Conservation (phyloP, 37 sponge, comb jelly and placozoan genomes). For the Geodia barretti region DNA sequence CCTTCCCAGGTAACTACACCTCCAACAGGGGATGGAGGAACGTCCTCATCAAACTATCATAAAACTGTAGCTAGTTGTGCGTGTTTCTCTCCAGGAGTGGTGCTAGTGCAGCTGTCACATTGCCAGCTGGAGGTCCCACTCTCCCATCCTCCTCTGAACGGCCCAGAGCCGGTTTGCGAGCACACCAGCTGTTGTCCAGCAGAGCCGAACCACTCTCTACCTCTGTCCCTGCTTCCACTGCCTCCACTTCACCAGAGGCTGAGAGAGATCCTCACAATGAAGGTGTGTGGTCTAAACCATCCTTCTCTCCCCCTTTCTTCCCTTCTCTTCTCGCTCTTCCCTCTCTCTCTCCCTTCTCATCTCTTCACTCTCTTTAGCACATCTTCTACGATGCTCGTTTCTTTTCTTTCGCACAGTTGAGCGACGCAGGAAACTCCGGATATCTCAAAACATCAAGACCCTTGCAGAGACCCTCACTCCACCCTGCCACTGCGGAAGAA, state of each 20-base stretch:
- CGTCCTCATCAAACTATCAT: neutral
- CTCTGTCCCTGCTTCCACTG: neutral
- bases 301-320: no score
- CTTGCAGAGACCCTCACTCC: conserved; percentile 3
- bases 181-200: neutral
- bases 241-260: neutral
- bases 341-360: no score
- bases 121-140: no score
- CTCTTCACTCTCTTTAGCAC: no score
- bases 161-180: neutral
- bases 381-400: no score
- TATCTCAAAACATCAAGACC: conserved; percentile 4
- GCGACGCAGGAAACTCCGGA: conserved; percentile 25
- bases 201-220: neutral
- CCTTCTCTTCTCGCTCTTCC: no score
- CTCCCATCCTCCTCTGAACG: neutral
- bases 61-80: neutral
- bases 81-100: neutral
- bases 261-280: conserved; percentile 1
- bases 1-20: neutral
- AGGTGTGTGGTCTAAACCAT: no score
- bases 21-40: no score
- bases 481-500: conserved; percentile 9
- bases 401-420: conserved; percentile 4
- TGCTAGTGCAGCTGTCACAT: neutral